A percentile compares a stretch with the other conserved stretches of the same genome.
Evolutionary conservation across 2,113 vertebrate genomes (phyloP).

Genomic region (Ginglymostoma cirratum): DNA sequence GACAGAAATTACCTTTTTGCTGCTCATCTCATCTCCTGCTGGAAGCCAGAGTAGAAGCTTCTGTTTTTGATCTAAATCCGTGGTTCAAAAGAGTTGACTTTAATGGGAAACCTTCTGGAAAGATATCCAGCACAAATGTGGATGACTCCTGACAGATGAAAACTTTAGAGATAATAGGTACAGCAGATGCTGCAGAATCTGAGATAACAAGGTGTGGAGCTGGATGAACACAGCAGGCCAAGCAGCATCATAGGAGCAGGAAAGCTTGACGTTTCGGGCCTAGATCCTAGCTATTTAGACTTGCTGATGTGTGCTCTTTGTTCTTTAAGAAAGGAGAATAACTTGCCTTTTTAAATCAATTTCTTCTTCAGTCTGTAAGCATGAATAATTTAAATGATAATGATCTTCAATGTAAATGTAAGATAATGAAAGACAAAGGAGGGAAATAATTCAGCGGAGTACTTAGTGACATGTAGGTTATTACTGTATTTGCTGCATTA

Average conservation of each 20-base stretch:
- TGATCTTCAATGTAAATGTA: conserved; percentile 6
- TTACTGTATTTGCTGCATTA: background rate
- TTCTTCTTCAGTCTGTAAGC: conserved; percentile 12
- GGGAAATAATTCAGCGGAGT: background rate
- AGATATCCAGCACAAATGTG: background rate
- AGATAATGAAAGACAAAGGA: conserved; percentile 18
- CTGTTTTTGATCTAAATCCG: background rate
- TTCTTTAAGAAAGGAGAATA: background rate
- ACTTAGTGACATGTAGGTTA: background rate
- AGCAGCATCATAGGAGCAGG: too few relatives aligned
- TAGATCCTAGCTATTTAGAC: background rate
- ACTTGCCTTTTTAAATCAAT: background rate
- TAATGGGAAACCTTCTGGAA: background rate
- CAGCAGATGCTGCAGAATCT: too few relatives aligned
- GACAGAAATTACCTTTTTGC: background rate
- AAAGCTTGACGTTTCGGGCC: too few relatives aligned
- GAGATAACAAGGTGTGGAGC: too few relatives aligned
- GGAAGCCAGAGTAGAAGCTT: background rate
- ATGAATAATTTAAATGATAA: conserved; percentile 1
- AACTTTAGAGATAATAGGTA: too few relatives aligned
- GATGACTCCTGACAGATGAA: background rate
- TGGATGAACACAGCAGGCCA: too few relatives aligned
- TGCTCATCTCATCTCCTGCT: background rate
- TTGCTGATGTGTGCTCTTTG: background rate
- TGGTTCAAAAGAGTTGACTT: background rate